phyloP scores from a whole-genome alignment of 2,113 vertebrate genomes.

The Loxodonta africana region DNA sequence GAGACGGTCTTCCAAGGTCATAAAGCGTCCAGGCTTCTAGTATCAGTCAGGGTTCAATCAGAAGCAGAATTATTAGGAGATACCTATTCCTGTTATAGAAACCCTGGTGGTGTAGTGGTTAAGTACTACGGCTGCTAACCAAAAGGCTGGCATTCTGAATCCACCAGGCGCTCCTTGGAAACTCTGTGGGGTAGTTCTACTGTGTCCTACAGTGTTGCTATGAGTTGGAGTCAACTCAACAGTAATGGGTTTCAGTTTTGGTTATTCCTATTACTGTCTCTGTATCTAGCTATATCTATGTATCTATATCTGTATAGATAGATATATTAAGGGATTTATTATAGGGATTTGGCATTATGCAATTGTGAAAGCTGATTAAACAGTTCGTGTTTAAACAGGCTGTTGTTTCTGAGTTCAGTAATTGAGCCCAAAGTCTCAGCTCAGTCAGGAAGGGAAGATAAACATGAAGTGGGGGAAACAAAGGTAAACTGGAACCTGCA shows the following conservation, averaged over 20 bases:
- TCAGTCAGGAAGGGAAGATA: slow-evolving; percentile 23
- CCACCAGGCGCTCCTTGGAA: no score
- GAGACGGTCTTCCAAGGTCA: not conserved
- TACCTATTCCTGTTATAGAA: not conserved
- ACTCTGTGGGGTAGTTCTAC: no score
- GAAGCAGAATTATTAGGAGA: slow-evolving; percentile 42
- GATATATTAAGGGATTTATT: slow-evolving; percentile 35
- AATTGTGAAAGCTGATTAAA: slow-evolving; percentile 38
- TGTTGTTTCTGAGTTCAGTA: slow-evolving; percentile 39
- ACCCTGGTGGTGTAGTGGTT: no score
- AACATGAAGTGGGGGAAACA: not conserved
- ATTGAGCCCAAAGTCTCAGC: not conserved
- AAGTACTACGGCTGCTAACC: no score
- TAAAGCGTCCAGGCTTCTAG: slow-evolving; percentile 33
- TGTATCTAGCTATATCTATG: not conserved
- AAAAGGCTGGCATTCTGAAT: no score
- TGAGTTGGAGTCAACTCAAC: no score
- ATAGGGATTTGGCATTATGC: not conserved
- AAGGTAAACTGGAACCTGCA: slow-evolving; percentile 46
- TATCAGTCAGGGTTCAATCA: slow-evolving; percentile 11
- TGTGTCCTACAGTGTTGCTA: no score
- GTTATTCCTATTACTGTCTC: not conserved
- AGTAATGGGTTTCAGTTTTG: no score
- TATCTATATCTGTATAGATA: slow-evolving; percentile 1
- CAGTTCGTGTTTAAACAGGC: not conserved